phyloP scores from a whole-genome alignment of 2,888 invertebrate species.

The Andricus quercusramuli region DNA sequence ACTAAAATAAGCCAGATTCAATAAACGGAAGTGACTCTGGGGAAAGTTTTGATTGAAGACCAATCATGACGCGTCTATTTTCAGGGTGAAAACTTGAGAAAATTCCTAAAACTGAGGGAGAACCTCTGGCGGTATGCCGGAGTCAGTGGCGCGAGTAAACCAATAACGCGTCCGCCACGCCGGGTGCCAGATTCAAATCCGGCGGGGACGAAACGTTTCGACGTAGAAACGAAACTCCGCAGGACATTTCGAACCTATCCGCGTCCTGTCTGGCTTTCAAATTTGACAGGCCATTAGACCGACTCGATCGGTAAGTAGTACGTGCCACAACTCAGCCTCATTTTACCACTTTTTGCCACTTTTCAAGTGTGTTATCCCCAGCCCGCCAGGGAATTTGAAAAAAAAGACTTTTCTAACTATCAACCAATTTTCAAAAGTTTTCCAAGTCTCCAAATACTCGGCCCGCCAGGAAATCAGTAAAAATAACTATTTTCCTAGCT shows the following conservation, averaged over 20 bases:
- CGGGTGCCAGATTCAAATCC: slow-evolving; percentile 77
- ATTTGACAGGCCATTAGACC: slow-evolving; percentile 74
- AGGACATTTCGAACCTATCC: slow-evolving; percentile 73
- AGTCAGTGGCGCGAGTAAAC: slow-evolving; percentile 78
- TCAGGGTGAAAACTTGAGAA: slow-evolving; percentile 50
- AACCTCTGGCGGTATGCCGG: slow-evolving; percentile 69
- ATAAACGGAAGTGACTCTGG: background rate
- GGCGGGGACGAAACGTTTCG: slow-evolving; percentile 66
- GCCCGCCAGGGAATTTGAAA: background rate
- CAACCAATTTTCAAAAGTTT: background rate
- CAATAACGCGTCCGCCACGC: slow-evolving; percentile 77
- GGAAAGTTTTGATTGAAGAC: background rate
- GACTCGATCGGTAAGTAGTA: slow-evolving; percentile 53
- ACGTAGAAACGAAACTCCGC: slow-evolving; percentile 67
- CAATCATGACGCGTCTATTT: background rate
- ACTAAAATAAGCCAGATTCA: background rate
- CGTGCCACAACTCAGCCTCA: slow-evolving; percentile 22
- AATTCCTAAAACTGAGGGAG: slow-evolving; percentile 59
- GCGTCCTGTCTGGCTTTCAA: slow-evolving; percentile 67
- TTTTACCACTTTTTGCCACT: background rate
- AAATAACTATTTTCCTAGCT: too few relatives aligned
- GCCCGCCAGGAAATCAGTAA: too few relatives aligned
- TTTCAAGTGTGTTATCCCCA: background rate
- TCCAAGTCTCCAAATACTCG: background rate
- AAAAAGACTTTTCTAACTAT: background rate